A percentile compares a stretch with the other conserved stretches of the same genome.
Conservation (phyloP, 2,888 invertebrate genomes). For the Theretra japonica region DNA sequence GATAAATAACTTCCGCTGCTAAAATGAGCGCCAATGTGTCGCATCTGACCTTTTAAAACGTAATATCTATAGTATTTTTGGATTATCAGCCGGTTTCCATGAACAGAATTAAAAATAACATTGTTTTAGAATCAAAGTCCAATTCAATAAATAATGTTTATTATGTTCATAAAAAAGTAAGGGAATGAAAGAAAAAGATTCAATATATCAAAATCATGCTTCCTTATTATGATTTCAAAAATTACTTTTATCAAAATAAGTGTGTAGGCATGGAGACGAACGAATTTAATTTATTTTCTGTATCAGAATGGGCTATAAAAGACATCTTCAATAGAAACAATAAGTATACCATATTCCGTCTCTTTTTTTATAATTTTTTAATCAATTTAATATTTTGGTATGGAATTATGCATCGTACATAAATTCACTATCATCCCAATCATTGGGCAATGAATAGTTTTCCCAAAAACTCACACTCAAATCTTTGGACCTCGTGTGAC, state of each 20-base stretch:
- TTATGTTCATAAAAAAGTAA: too few species aligned
- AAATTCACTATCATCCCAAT: slow-evolving; percentile 58
- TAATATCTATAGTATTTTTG: slow-evolving; percentile 6
- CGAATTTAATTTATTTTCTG: too few species aligned
- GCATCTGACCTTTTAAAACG: not conserved
- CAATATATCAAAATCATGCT: not conserved
- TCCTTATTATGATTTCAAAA: not conserved
- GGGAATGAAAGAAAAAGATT: too few species aligned
- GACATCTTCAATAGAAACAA: too few species aligned
- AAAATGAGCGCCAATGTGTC: not conserved
- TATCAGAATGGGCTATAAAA: too few species aligned
- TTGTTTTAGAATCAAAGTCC: not conserved
- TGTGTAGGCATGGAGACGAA: too few species aligned
- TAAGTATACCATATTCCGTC: too few species aligned
- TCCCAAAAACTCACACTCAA: slow-evolving; percentile 63
- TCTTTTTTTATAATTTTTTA: not conserved
- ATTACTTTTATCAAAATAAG: too few species aligned
- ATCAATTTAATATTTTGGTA: not conserved
- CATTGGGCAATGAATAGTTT: slow-evolving; percentile 55
- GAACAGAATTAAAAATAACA: not conserved
- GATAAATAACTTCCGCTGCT: slow-evolving; percentile 12
- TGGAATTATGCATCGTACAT: slow-evolving; percentile 23
- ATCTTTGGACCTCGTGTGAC: slow-evolving; percentile 41
- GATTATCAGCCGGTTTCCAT: not conserved
- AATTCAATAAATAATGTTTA: not conserved